Conservation (phyloP, 2,888 invertebrate genomes). For the Cheiracanthium punctorium region DNA sequence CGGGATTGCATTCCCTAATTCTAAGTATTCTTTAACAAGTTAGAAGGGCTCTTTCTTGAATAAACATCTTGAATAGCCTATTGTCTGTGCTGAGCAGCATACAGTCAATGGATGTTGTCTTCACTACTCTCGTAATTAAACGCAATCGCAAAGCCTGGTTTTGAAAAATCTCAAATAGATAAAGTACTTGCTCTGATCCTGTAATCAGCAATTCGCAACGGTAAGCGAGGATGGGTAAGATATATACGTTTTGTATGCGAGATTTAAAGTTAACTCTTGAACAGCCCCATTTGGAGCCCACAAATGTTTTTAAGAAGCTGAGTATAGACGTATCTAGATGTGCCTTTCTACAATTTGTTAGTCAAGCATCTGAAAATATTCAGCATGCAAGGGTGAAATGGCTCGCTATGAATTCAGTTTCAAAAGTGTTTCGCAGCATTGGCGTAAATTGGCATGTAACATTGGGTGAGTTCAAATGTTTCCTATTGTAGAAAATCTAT, state of each 20-base stretch:
- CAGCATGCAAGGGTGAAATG: no score
- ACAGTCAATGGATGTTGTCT: slow-evolving; percentile 13
- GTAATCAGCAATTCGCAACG: background rate
- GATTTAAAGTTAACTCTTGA: background rate
- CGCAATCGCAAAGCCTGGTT: background rate
- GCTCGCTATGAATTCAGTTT: no score
- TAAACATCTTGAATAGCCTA: slow-evolving; percentile 11
- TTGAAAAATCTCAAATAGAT: background rate
- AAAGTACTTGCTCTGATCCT: background rate
- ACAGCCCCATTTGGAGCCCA: slow-evolving; percentile 7
- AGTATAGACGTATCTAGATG: no score
- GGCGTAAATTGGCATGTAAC: no score
- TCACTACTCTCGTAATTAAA: slow-evolving; percentile 14
- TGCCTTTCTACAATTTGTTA: no score
- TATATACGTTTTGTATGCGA: background rate
- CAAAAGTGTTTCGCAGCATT: no score
- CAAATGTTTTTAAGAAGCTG: background rate
- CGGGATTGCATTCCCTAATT: no score
- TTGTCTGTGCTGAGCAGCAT: slow-evolving; percentile 9
- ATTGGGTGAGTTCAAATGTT: no score
- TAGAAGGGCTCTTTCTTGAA: slow-evolving; percentile 9
- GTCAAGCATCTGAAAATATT: no score
- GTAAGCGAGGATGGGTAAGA: background rate
- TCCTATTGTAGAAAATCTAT: no score
- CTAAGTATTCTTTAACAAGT: no score